These are phyloP conservation scores for Herpailurus yagouaroundi DNA, from an alignment of 2,113 vertebrate species.

Conservation along the genomic window DNA sequence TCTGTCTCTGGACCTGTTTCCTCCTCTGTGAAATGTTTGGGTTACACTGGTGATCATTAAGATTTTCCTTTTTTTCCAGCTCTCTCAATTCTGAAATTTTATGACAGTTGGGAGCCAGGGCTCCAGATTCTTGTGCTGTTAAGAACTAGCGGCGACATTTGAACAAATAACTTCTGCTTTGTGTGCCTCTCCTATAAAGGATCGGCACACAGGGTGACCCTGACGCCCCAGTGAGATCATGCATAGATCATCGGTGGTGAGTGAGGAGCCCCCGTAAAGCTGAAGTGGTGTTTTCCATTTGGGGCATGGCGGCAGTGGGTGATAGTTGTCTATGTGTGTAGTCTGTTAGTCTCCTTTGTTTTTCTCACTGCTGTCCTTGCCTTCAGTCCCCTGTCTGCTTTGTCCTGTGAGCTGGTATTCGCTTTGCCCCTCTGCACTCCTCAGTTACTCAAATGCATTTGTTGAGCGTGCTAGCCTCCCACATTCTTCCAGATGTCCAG, in stretches of 20 bases:
- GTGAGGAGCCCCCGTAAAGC: not conserved
- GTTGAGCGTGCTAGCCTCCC: not conserved
- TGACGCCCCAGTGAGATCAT: not conserved
- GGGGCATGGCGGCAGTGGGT: not conserved
- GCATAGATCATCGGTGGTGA: not conserved
- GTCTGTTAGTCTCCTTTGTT: not conserved
- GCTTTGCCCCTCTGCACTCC: not conserved
- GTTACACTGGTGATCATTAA: not conserved
- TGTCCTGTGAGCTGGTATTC: not conserved
- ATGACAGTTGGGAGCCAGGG: not conserved
- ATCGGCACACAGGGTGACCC: not conserved
- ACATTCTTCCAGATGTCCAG: conserved; percentile 16
- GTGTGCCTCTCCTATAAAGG: not conserved
- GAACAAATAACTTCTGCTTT: not conserved
- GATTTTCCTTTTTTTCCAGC: not conserved
- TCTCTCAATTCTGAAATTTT: not conserved
- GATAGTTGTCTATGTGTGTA: accelerated
- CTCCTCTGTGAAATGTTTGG: conserved; percentile 4
- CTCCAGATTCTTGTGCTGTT: not conserved
- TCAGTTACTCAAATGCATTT: not conserved
- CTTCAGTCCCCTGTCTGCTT: accelerated
- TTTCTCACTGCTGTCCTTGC: not conserved
- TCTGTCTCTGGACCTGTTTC: not conserved
- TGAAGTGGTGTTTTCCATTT: not conserved
- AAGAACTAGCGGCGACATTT: not conserved